A percentile compares a stretch with the other conserved stretches of the same genome.
These are phyloP conservation scores for Crotalus viridis DNA, from an alignment of 2,113 vertebrate genomes.

Conservation along the genomic window DNA sequence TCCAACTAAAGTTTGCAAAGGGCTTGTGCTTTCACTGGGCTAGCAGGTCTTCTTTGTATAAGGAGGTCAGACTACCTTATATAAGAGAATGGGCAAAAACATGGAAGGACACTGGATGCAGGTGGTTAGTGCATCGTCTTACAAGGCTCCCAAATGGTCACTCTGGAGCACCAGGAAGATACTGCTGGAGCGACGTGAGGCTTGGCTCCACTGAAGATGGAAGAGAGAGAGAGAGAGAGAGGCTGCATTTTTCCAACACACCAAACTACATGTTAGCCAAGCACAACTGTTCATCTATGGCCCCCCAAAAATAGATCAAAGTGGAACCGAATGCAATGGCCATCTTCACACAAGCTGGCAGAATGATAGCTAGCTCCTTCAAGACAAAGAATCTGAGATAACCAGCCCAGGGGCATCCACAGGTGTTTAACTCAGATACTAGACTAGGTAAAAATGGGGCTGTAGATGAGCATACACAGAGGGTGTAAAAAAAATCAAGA, in stretches of 20 bases:
- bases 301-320: neutral
- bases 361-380: neutral
- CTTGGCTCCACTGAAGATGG: neutral
- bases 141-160: neutral
- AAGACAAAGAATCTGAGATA: neutral
- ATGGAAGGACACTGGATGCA: neutral
- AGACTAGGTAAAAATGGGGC: neutral
- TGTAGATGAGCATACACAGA: neutral
- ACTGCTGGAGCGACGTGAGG: neutral
- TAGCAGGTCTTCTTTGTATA: neutral
- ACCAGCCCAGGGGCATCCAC: neutral
- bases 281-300: neutral
- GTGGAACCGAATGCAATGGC: neutral
- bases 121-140: neutral
- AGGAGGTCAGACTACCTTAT: neutral
- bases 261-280: neutral
- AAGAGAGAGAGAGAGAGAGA: neutral
- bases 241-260: neutral
- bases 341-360: neutral
- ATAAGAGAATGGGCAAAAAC: neutral
- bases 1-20: conserved; percentile 25
- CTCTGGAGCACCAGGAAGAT: neutral
- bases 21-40: neutral
- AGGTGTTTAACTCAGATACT: neutral
- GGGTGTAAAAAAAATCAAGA: neutral